Conservation (phyloP, 2,888 invertebrate genomes). For the Glaucopsyche alexis region DNA sequence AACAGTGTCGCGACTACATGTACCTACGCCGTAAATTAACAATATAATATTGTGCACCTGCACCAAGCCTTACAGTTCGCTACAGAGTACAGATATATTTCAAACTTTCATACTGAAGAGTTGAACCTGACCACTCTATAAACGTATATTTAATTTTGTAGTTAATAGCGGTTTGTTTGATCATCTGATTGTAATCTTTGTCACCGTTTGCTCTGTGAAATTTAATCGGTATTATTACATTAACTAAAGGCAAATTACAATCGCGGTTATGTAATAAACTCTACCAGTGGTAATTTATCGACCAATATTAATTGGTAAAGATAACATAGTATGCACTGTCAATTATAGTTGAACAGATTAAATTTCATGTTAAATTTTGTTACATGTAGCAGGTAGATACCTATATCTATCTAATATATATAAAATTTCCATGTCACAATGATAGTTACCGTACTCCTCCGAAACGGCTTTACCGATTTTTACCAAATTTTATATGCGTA, state of each 20-base stretch:
- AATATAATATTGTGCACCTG: constrained; percentile 5
- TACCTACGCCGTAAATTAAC: constrained; percentile 10
- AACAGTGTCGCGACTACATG: constrained; percentile 11
- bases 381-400: too few relatives aligned
- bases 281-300: not conserved
- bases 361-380: not conserved
- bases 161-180: not conserved
- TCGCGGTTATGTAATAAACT: not conserved
- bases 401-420: too few relatives aligned
- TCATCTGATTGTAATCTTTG: not conserved
- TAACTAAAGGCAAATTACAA: not conserved
- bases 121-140: not conserved
- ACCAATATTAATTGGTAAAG: not conserved
- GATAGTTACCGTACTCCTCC: too few relatives aligned
- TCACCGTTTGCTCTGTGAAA: not conserved
- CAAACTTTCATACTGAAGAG: not conserved
- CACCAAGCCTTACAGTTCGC: not conserved
- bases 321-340: not conserved
- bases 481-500: too few relatives aligned
- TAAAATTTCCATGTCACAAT: too few relatives aligned
- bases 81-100: not conserved
- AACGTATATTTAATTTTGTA: not conserved
- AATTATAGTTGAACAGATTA: not conserved
- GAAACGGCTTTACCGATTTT: too few relatives aligned
- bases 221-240: not conserved